These are phyloP conservation scores for Spodoptera frugiperda DNA, from an alignment of 1,140 invertebrate genomes.

Conservation along the genomic window DNA sequence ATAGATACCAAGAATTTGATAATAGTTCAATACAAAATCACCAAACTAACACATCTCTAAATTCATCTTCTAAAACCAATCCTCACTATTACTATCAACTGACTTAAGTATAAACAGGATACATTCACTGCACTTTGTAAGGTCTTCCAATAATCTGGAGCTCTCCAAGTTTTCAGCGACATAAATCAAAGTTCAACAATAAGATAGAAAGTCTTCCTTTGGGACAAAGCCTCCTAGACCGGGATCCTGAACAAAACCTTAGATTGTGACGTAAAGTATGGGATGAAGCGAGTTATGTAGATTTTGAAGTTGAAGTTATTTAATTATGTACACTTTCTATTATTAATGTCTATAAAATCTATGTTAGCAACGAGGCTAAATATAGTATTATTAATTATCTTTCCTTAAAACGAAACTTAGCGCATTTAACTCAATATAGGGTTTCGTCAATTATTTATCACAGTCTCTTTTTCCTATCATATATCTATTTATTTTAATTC, in stretches of 20 bases:
- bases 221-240: constrained; percentile 60
- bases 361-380: too few species aligned
- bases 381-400: too few species aligned
- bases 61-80: neutral
- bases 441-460: too few species aligned
- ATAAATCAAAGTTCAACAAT: constrained; percentile 72
- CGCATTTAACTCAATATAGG: too few species aligned
- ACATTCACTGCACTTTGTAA: constrained; percentile 21
- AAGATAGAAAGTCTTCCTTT: constrained; percentile 60
- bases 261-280: neutral
- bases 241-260: constrained; percentile 50
- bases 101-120: constrained; percentile 2
- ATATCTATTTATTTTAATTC: too few species aligned
- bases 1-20: too few species aligned
- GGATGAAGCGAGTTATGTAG: neutral
- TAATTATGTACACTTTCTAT: too few species aligned
- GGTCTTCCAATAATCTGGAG: constrained; percentile 36
- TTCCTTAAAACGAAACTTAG: too few species aligned
- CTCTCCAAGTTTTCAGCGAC: constrained; percentile 44
- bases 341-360: too few species aligned
- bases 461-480: too few species aligned
- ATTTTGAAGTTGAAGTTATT: neutral
- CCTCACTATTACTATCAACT: neutral
- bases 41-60: neutral
- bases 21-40: too few species aligned